Conservation (phyloP, 2,113 vertebrate species). For the Phrynosoma blainvillii region DNA sequence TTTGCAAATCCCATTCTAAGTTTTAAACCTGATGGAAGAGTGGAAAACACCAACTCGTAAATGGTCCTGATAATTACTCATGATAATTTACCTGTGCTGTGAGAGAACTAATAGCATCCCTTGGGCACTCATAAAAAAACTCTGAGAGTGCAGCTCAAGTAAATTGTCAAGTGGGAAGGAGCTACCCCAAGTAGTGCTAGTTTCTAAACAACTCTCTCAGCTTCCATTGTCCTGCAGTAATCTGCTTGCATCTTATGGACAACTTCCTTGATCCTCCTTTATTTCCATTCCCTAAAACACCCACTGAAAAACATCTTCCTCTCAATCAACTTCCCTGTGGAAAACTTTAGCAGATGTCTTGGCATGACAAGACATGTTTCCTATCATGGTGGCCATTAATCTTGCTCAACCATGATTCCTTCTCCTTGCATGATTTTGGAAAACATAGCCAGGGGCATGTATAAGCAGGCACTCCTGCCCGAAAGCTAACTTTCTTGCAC, state of each 20-base stretch:
- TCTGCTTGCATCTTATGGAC: background rate
- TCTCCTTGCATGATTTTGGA: rapidly evolving
- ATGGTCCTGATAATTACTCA: background rate
- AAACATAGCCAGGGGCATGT: rapidly evolving
- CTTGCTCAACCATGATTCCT: rapidly evolving
- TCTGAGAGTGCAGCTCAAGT: background rate
- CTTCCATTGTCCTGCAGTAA: background rate
- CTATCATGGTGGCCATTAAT: rapidly evolving
- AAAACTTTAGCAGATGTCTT: background rate
- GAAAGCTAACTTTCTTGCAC: background rate
- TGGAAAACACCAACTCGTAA: constrained; percentile 1
- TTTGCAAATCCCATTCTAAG: background rate
- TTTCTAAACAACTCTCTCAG: background rate
- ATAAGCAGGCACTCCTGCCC: background rate
- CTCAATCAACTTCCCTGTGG: constrained; percentile 4
- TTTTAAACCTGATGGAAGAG: background rate
- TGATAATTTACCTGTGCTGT: constrained; percentile 14
- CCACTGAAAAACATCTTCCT: background rate
- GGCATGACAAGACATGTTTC: background rate
- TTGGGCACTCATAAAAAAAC: constrained; percentile 13
- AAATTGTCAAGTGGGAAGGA: background rate
- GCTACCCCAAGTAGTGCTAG: background rate
- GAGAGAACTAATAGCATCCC: background rate
- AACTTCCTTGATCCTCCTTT: background rate
- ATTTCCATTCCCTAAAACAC: rapidly evolving